Base-by-base conservation (phyloP, 1,140 invertebrate species). In the Mylabris phalerata region DNA sequence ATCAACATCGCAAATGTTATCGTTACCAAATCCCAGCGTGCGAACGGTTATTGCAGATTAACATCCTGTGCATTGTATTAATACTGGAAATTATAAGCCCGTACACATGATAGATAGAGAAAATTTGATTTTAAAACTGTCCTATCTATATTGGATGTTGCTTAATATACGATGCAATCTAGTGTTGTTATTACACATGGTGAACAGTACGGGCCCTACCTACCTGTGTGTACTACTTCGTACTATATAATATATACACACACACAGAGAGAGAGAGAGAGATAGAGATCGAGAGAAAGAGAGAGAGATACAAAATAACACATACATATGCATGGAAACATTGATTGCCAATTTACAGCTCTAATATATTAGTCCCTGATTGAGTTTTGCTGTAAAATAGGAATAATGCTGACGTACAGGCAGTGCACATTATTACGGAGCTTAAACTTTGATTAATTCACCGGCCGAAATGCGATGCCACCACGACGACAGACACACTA, bases 341-440 rank as follows among this genome's bases (percentile, higher is more conserved):
- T 74, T 74, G 72, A 74, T 74, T 74, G 72, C 71, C 72, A 74
- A 74, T 74, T 74, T 74, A 74, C 71, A 71, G 70, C 71, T 72
- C 71, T 74, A 74, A 74, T 74, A 74, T 74, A 74, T 74, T 74
- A 74, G 69, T 68, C 70, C 69, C 68, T 74, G 72, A 74, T 74
- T 74, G 72, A 73, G 72, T 73, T 74, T 73, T 73, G 70, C 70
- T 74, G 72, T 74, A 74, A 74, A 74, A 74, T 73, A 73, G 70
- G 70, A 74, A 74, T 74, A 74, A 74, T 73, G 71, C 71, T 73
- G 69, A 72, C 72, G 71, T 70, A 67, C 67, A 70, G 67, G 61
- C 63, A 65, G 57, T 64, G 67, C 68, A 71, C 72, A 73, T 73
- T 72, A 72, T 73, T 72, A 71, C 69, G 66, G 71, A 68, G 71